Evolutionary conservation across 2,797 vertebrate species (phyloP).

Genomic region (Staurois parvus): DNA sequence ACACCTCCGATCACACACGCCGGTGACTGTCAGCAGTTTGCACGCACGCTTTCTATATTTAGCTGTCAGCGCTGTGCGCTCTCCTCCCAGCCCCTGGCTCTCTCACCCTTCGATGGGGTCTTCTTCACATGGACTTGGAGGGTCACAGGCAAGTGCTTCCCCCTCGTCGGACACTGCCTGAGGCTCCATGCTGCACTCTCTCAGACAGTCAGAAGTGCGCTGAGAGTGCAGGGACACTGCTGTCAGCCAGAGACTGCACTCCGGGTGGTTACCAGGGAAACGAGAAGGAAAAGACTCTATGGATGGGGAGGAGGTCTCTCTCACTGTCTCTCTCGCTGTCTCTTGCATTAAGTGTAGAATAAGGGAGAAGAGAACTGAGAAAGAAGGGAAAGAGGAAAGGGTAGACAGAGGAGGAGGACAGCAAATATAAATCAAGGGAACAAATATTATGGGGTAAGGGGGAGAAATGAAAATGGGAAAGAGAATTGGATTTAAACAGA

Average conservation of each 20-base stretch:
- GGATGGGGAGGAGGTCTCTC: conserved; percentile 44
- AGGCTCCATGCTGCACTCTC: conserved; percentile 62
- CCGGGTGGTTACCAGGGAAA: conserved; percentile 60
- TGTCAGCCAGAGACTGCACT: conserved; percentile 59
- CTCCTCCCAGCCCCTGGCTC: conserved; percentile 16
- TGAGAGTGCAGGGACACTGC: conserved; percentile 59
- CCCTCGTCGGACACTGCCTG: conserved; percentile 57
- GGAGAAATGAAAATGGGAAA: background rate
- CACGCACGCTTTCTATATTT: conserved; percentile 48
- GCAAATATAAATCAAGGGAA: background rate
- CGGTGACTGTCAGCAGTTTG: conserved; percentile 44
- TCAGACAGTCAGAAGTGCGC: conserved; percentile 59
- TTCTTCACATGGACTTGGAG: conserved; percentile 48
- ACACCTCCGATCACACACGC: conserved; percentile 42
- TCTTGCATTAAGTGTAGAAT: conserved; percentile 46
- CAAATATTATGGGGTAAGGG: conserved; percentile 2
- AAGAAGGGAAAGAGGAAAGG: background rate
- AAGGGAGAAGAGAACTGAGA: conserved; percentile 6
- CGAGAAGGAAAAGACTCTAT: conserved; percentile 56
- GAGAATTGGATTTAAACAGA: conserved; percentile 21
- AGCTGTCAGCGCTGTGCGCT: conserved; percentile 23
- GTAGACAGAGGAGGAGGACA: background rate
- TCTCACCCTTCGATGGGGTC: conserved; percentile 60
- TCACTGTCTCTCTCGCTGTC: background rate
- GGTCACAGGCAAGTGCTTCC: conserved; percentile 48